phyloP scores from a whole-genome alignment of 1,140 invertebrate species.

The Ceratina calcarata region DNA sequence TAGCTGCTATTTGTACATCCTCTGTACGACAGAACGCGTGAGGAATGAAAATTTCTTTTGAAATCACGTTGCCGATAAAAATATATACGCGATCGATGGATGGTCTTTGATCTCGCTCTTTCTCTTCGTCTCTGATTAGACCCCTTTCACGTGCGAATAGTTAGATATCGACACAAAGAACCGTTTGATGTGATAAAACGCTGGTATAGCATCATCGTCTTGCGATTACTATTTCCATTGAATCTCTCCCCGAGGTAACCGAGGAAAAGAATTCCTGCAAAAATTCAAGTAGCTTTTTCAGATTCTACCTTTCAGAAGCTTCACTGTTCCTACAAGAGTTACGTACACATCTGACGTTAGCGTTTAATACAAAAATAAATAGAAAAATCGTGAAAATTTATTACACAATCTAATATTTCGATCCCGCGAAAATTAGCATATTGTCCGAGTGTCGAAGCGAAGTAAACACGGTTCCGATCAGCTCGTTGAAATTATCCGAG shows the following conservation, averaged over 20 bases:
- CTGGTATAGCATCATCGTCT: slow-evolving; percentile 7
- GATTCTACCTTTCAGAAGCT: neutral
- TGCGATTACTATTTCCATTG: neutral
- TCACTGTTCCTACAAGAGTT: neutral
- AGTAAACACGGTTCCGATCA: neutral
- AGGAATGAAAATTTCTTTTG: neutral
- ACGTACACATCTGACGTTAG: neutral
- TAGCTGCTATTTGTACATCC: neutral
- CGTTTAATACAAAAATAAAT: too few species aligned
- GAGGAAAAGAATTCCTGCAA: too few species aligned
- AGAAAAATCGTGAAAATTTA: too few species aligned
- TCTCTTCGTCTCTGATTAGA: slow-evolving; percentile 42
- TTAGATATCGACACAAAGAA: slow-evolving; percentile 4
- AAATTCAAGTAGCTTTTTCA: too few species aligned
- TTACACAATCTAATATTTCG: too few species aligned
- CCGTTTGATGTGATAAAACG: slow-evolving; percentile 39
- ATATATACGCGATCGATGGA: slow-evolving; percentile 28
- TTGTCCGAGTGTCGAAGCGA: too few species aligned
- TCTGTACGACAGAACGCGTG: too few species aligned
- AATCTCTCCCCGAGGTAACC: neutral
- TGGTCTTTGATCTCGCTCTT: slow-evolving; percentile 39
- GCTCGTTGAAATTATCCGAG: slow-evolving; percentile 17
- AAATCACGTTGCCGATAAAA: slow-evolving; percentile 10
- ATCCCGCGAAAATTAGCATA: neutral
- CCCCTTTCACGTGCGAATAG: slow-evolving; percentile 36